A percentile compares a stretch with the other conserved stretches of the same genome.
Conservation (phyloP, 2,113 vertebrate genomes). For the Lycaon pictus region DNA sequence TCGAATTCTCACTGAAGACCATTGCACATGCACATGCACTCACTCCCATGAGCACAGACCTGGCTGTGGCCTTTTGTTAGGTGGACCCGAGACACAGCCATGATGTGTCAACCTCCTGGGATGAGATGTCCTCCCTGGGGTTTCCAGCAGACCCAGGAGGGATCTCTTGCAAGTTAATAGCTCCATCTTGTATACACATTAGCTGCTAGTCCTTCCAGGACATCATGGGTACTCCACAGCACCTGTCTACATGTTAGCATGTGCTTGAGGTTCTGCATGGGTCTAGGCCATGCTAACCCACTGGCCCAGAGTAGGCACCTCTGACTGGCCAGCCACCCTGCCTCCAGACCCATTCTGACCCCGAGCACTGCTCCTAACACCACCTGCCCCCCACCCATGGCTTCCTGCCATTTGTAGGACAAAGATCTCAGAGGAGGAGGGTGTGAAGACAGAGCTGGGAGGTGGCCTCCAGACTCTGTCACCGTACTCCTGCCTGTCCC, state of each 20-base stretch:
- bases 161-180: too few species aligned
- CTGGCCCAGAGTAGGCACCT: background rate
- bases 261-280: background rate
- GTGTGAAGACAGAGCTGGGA: background rate
- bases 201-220: background rate
- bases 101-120: background rate
- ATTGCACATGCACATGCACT: background rate
- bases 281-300: too few species aligned
- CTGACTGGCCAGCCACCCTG: fast-evolving
- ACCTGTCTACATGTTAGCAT: background rate
- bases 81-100: background rate
- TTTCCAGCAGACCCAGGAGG: background rate
- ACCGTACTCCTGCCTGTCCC: too few species aligned
- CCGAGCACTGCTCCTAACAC: background rate
- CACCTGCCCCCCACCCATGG: too few species aligned
- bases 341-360: background rate
- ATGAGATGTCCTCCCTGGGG: background rate
- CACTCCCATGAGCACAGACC: background rate
- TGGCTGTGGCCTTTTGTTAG: background rate
- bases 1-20: background rate
- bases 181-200: background rate
- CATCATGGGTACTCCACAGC: background rate
- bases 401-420: background rate
- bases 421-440: background rate
- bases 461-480: background rate